Conservation (phyloP, 2,888 invertebrate species). For the Pachymerium ferrugineum region DNA sequence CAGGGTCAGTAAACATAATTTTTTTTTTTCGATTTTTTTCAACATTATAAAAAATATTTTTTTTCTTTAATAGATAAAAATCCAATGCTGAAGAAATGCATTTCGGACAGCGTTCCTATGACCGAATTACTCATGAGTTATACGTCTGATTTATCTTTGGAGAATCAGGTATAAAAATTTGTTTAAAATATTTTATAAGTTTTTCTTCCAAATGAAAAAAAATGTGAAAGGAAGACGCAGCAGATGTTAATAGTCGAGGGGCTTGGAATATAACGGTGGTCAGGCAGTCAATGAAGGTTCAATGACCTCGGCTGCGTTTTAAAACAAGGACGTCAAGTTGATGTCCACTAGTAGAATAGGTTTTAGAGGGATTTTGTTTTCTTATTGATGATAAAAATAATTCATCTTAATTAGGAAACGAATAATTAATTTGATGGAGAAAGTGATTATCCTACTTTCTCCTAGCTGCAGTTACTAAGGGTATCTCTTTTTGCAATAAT, state of each 20-base stretch:
- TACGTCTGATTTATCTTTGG: constrained; percentile 17
- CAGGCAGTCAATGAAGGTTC: constrained; percentile 8
- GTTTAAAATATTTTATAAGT: neutral
- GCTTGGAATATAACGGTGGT: neutral
- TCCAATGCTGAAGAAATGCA: constrained; percentile 13
- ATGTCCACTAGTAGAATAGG: neutral
- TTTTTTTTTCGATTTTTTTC: neutral
- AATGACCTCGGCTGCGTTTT: neutral
- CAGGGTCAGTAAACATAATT: constrained; percentile 16
- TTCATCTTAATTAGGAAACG: neutral
- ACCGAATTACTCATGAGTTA: constrained; percentile 34
- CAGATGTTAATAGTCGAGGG: neutral
- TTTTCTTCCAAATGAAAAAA: neutral
- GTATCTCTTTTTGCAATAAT: neutral
- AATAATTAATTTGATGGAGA: neutral
- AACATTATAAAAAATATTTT: neutral
- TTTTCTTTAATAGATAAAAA: neutral
- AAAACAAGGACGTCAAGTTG: neutral
- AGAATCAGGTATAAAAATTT: constrained; percentile 33
- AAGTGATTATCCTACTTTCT: neutral
- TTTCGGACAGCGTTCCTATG: constrained; percentile 33
- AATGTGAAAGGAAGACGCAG: neutral
- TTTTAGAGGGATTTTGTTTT: neutral
- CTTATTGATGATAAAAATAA: neutral
- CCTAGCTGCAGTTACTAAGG: neutral